Conservation (phyloP, 2,113 vertebrate genomes). For the Prolemur simus region DNA sequence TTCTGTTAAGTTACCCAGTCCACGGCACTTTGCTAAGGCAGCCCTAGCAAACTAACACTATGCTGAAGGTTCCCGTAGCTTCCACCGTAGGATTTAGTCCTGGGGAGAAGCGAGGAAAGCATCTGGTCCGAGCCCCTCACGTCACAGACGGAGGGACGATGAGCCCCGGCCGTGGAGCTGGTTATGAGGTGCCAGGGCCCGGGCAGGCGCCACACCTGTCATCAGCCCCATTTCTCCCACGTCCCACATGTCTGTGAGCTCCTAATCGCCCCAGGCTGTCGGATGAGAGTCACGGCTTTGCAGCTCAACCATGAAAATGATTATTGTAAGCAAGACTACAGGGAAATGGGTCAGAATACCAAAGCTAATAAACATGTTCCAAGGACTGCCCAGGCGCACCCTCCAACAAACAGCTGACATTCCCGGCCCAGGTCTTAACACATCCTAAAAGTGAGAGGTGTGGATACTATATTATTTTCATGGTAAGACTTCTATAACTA, state of each 20-base stretch:
- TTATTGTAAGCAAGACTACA: not conserved
- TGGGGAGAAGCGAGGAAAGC: not conserved
- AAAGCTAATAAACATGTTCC: not conserved
- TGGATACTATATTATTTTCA: not conserved
- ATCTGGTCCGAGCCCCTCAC: not conserved
- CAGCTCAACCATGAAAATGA: not conserved
- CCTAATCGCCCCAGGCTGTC: not conserved
- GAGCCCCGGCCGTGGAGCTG: rapidly evolving
- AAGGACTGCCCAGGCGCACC: not conserved
- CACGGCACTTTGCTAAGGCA: not conserved
- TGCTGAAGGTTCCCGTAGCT: rapidly evolving
- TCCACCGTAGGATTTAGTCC: not conserved
- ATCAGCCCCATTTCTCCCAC: rapidly evolving
- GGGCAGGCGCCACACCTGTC: not conserved
- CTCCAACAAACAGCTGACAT: not conserved
- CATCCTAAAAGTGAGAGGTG: not conserved
- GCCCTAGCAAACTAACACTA: not conserved
- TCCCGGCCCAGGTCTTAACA: not conserved
- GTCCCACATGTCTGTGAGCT: rapidly evolving
- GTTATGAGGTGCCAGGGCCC: rapidly evolving
- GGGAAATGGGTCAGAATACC: not conserved
- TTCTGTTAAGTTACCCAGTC: not conserved
- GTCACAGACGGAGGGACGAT: rapidly evolving
- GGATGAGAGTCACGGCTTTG: not conserved
- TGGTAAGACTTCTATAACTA: not conserved